Percentiles rank a stretch among this genome's conserved stretches.
These are phyloP conservation scores for Percopsis transmontana DNA, from an alignment of 2,113 vertebrate genomes.

Conservation along the genomic window DNA sequence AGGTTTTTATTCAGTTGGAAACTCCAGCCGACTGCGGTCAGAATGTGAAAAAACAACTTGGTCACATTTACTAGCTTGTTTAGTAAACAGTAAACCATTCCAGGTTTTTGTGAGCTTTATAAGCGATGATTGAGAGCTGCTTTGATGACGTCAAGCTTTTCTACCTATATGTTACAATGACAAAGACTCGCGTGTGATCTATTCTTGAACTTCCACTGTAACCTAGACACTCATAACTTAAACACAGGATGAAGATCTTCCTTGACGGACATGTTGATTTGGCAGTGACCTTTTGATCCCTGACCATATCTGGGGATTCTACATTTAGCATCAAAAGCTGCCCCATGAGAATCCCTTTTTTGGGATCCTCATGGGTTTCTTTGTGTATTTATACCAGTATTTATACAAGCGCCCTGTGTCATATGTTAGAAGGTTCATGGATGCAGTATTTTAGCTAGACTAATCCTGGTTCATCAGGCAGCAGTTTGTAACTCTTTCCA, in stretches of 20 bases:
- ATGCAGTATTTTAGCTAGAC: constrained; percentile 33
- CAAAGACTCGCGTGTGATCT: constrained; percentile 38
- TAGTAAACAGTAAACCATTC: constrained; percentile 53
- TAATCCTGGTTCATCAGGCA: constrained; percentile 15
- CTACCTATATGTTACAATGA: constrained; percentile 33
- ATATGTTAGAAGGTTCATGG: constrained; percentile 23
- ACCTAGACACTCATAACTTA: constrained; percentile 64
- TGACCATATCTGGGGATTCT: constrained; percentile 28
- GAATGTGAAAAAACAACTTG: constrained; percentile 24
- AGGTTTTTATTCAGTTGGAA: constrained; percentile 11
- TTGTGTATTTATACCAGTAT: constrained; percentile 15
- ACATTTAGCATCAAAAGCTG: constrained; percentile 34
- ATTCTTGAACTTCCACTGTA: constrained; percentile 56
- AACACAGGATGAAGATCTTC: constrained; percentile 41
- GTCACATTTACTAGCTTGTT: constrained; percentile 42
- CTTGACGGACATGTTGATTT: constrained; percentile 54
- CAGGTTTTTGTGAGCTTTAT: constrained; percentile 29
- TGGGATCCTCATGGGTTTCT: constrained; percentile 25
- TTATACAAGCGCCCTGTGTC: not conserved
- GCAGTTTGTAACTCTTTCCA: constrained; percentile 52
- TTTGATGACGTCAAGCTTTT: constrained; percentile 41
- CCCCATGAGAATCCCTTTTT: no score
- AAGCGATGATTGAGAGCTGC: constrained; percentile 33
- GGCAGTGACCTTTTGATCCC: constrained; percentile 45
- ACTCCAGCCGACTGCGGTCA: constrained; percentile 6